Evolutionary conservation across 1,140 invertebrate genomes (phyloP), one percentile per base, ranked within the genome.

Genomic region (Dendroctonus valens): DNA sequence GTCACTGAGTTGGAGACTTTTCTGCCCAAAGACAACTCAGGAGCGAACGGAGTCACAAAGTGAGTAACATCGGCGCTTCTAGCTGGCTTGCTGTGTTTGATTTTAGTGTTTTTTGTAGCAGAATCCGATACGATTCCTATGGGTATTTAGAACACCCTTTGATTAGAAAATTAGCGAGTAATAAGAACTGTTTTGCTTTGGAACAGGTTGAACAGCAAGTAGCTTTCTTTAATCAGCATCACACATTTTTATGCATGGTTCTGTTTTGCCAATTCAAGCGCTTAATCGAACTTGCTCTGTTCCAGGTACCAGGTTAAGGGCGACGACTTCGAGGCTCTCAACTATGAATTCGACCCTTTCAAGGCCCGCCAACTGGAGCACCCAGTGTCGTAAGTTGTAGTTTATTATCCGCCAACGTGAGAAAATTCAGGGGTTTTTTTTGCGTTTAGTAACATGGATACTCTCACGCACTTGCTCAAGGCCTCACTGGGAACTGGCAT

Each of bases 401-500:
- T 59, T n/a, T 26, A 41, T n/a, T 26, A 26, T 2, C 26, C 26
- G 3, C 26, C 26, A 26, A 26, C 1, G 1, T 26, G 26, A 26
- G 26, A 26, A 26, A 26, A 26, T 26, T 26, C 26, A 26, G 3
- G 12, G n/a, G n/a, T n/a, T 12, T 46, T 46, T 12, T 46, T 11
- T 46, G 9, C 44, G 78, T 79, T 15, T 79, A 92, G 91, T 41
- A 89, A 93, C 78, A 87, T 85, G 75, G 90, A 92, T 75, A 94
- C 92, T 0, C 80, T 94, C 51, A 92, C 90, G 50, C 92, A 94
- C 83, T 82, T 94, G 67, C 79, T 94, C 65, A 94, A 94, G 80
- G 91, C 91, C 7, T 94, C 93, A 9, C 83, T 97, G 50, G 94
- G 94, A 7, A 95, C 93, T 5, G 94, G 94, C 48, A 94, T 97